Evolutionary conservation across 2,113 vertebrate genomes (phyloP).

Genomic region (Prolemur simus): DNA sequence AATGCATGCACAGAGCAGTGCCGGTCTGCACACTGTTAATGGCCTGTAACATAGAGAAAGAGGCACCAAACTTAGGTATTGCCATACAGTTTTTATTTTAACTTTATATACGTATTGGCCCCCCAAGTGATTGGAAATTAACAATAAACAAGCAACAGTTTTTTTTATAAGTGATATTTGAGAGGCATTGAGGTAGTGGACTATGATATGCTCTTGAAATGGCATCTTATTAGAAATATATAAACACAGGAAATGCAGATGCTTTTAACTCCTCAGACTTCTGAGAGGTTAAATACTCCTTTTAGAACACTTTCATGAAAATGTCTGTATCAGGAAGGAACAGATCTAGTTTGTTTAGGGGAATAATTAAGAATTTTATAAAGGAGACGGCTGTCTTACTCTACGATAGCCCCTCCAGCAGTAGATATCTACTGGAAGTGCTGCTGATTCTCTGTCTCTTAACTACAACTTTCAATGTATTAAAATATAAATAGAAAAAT

Average conservation of each 20-base stretch:
- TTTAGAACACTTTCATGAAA: conserved; percentile 8
- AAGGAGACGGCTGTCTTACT: conserved; percentile 16
- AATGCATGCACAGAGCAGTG: not conserved
- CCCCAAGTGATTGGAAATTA: not conserved
- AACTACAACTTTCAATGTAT: not conserved
- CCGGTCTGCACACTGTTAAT: not conserved
- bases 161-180: conserved; percentile 28
- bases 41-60: not conserved
- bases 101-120: not conserved
- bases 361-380: conserved; percentile 27
- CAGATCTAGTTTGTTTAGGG: conserved; percentile 1
- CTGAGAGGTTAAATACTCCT: not conserved
- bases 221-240: not conserved
- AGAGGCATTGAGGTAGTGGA: not conserved
- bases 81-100: not conserved
- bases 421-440: not conserved
- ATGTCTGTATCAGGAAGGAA: not conserved
- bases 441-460: not conserved
- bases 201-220: not conserved
- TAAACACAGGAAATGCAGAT: not conserved
- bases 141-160: not conserved
- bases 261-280: not conserved
- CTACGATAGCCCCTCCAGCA: not conserved
- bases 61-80: not conserved
- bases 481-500: conserved; percentile 37